Evolutionary conservation across 2,888 invertebrate genomes (phyloP).

Genomic region (Scaeva pyrastri): DNA sequence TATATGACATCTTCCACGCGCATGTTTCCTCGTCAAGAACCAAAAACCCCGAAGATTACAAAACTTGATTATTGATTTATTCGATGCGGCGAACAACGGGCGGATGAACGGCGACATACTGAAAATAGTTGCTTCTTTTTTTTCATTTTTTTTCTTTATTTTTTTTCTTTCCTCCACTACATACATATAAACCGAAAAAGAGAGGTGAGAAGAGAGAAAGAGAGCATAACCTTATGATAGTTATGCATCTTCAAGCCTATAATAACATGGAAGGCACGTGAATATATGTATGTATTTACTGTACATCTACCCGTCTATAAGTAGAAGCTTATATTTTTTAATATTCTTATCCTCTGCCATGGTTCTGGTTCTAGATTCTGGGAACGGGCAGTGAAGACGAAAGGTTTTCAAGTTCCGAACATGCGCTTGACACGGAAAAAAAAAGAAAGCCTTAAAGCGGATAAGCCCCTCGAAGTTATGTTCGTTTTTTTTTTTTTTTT

Average conservation of each 20-base stretch:
- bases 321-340: not conserved
- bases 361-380: too few relatives aligned
- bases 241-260: conserved; percentile 32
- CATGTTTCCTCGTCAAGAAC: conserved; percentile 59
- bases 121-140: conserved; percentile 35
- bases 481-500: not conserved
- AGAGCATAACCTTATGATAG: not conserved
- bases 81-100: conserved; percentile 76
- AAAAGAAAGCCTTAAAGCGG: conserved; percentile 30
- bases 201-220: not conserved
- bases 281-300: too few relatives aligned
- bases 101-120: conserved; percentile 68
- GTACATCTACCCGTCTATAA: conserved; percentile 32
- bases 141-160: not conserved
- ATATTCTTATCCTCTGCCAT: too few relatives aligned
- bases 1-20: conserved; percentile 51
- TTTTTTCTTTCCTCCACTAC: not conserved
- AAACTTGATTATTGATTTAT: conserved; percentile 75
- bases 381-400: conserved; percentile 35
- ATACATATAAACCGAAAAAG: not conserved
- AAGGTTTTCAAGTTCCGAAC: conserved; percentile 56
- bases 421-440: conserved; percentile 53
- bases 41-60: conserved; percentile 41
- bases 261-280: conserved; percentile 57
- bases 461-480: conserved; percentile 39